Conservation (phyloP, 2,888 invertebrate species). For the Meandrusa payeni region DNA sequence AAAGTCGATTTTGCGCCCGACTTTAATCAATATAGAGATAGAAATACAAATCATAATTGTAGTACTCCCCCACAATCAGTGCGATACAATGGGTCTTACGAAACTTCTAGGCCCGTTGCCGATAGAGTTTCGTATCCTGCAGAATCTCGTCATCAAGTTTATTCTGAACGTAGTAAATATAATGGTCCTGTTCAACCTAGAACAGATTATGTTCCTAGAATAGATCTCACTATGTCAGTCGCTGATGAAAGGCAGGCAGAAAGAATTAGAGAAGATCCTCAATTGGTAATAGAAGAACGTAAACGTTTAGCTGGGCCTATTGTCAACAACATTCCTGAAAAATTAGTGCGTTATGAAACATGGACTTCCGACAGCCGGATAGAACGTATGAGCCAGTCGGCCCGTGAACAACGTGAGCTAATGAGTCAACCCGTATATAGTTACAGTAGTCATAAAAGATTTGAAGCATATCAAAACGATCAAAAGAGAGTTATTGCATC, state of each 20-base stretch:
- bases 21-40: slow-evolving; percentile 79
- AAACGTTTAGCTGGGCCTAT: slow-evolving; percentile 65
- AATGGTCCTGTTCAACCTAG: slow-evolving; percentile 41
- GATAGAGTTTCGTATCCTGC: slow-evolving; percentile 47
- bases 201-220: slow-evolving; percentile 67
- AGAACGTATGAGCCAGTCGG: slow-evolving; percentile 59
- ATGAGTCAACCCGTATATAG: slow-evolving; percentile 70
- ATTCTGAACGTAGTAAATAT: slow-evolving; percentile 59
- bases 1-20: slow-evolving; percentile 91
- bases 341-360: slow-evolving; percentile 69
- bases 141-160: slow-evolving; percentile 60
- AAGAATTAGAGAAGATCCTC: slow-evolving; percentile 63
- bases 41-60: slow-evolving; percentile 47
- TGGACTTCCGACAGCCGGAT: slow-evolving; percentile 69
- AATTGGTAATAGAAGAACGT: slow-evolving; percentile 66
- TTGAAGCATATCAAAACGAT: slow-evolving; percentile 67
- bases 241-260: slow-evolving; percentile 56
- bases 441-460: slow-evolving; percentile 67
- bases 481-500: slow-evolving; percentile 52
- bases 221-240: slow-evolving; percentile 66
- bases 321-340: slow-evolving; percentile 74
- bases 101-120: slow-evolving; percentile 45
- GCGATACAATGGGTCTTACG: slow-evolving; percentile 61
- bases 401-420: slow-evolving; percentile 65
- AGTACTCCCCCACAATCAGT: slow-evolving; percentile 43